Evolutionary conservation across 2,888 invertebrate genomes (phyloP).

Genomic region (Lithodes maja): DNA sequence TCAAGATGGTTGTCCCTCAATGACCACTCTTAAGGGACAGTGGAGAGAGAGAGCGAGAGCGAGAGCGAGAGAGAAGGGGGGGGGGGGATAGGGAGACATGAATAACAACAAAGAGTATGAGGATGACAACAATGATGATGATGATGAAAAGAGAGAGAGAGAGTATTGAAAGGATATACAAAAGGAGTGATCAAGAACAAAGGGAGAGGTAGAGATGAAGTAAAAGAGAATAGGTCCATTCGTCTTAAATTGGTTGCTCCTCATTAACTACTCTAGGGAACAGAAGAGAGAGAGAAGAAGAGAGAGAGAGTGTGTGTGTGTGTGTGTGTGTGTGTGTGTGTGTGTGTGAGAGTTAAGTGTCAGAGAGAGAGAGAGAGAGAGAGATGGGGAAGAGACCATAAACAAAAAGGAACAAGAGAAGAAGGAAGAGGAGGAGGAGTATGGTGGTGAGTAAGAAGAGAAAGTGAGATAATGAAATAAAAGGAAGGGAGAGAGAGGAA

Average conservation of each 20-base stretch:
- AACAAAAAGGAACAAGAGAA: background rate
- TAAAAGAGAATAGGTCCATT: background rate
- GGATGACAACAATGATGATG: background rate
- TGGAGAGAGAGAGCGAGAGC: background rate
- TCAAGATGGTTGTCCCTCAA: background rate
- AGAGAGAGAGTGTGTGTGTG: background rate
- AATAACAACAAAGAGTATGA: background rate
- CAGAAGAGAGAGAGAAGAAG: background rate
- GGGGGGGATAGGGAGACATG: background rate
- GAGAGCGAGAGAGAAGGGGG: background rate
- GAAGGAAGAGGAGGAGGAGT: background rate
- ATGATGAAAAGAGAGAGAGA: background rate
- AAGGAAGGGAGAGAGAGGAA: background rate
- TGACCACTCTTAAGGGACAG: background rate
- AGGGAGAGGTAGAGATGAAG: background rate
- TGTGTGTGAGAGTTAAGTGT: too few relatives aligned
- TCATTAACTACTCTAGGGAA: background rate
- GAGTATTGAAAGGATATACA: background rate
- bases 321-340: too few relatives aligned
- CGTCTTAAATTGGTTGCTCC: too few relatives aligned
- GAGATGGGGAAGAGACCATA: background rate
- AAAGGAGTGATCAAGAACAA: background rate
- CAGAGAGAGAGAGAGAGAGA: background rate
- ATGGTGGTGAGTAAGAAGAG: background rate
- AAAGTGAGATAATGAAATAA: background rate